A percentile compares a stretch with the other conserved stretches of the same genome.
These are phyloP conservation scores for Garra rufa DNA, from an alignment of 2,113 vertebrate genomes.

Conservation along the genomic window DNA sequence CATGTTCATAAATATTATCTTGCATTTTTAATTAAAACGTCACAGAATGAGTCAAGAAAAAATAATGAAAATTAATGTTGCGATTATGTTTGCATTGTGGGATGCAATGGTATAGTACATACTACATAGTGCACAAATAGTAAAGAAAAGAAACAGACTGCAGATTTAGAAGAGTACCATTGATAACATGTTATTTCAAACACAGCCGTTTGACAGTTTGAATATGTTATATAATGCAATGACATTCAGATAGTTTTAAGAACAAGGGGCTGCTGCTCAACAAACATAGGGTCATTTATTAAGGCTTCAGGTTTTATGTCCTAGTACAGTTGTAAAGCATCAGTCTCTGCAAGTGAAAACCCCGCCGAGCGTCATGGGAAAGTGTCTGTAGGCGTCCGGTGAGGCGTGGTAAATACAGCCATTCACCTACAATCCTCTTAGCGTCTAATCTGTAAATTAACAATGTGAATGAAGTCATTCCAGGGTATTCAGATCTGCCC, in stretches of 20 bases:
- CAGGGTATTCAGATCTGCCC: slow-evolving; percentile 28
- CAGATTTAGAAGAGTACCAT: not conserved
- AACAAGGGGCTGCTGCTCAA: not conserved
- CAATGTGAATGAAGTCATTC: not conserved
- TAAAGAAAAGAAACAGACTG: not conserved
- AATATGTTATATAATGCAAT: not conserved
- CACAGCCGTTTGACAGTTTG: not conserved
- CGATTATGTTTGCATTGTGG: too few species aligned
- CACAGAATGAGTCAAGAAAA: too few species aligned
- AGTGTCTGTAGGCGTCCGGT: slow-evolving; percentile 16
- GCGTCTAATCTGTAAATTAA: not conserved
- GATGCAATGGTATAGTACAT: not conserved
- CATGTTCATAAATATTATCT: too few species aligned
- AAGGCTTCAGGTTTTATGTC: not conserved
- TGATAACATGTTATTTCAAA: not conserved
- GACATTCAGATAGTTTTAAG: not conserved
- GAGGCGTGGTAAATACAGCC: not conserved
- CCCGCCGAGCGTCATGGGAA: slow-evolving; percentile 6
- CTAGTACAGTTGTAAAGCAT: not conserved
- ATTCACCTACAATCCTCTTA: slow-evolving; percentile 36
- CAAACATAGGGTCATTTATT: not conserved
- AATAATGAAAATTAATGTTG: too few species aligned
- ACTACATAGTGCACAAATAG: not conserved
- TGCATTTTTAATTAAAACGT: too few species aligned
- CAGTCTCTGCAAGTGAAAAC: not conserved